phyloP scores from a whole-genome alignment of 2,113 vertebrate genomes.

The Electrona antarctica region DNA sequence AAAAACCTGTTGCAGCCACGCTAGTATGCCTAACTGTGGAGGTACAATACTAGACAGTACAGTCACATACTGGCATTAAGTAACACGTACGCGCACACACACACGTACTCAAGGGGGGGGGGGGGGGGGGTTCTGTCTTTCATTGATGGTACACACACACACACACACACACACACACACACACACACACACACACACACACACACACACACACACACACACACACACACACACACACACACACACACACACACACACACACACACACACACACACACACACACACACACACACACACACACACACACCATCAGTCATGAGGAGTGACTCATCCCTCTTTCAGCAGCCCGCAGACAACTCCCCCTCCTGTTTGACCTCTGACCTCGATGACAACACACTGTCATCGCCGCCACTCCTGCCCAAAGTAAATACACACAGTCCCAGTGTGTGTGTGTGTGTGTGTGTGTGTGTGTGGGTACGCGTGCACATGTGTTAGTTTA shows the following conservation, averaged over 20 bases:
- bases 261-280: constrained; percentile 27
- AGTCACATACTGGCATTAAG: background rate
- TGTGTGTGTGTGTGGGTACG: constrained; percentile 15
- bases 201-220: constrained; percentile 1
- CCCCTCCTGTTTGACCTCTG: constrained; percentile 63
- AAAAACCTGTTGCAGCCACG: too few species aligned
- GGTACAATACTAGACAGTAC: too few species aligned
- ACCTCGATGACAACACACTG: constrained; percentile 77
- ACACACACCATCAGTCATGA: constrained; percentile 41
- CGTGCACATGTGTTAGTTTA: constrained; percentile 12
- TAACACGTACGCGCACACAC: background rate
- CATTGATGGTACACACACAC: background rate
- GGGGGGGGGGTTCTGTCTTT: too few species aligned
- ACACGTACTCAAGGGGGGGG: constrained; percentile 32
- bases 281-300: constrained; percentile 27
- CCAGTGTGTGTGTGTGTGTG: constrained; percentile 27
- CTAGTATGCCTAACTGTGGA: too few species aligned
- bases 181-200: constrained; percentile 1
- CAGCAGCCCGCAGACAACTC: constrained; percentile 56
- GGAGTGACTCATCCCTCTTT: constrained; percentile 64
- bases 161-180: constrained; percentile 29
- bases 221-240: constrained; percentile 43
- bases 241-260: constrained; percentile 26
- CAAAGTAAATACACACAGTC: constrained; percentile 67
- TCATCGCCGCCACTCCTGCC: constrained; percentile 72